phyloP scores from a whole-genome alignment of 2,113 vertebrate species.

The Indri indri region DNA sequence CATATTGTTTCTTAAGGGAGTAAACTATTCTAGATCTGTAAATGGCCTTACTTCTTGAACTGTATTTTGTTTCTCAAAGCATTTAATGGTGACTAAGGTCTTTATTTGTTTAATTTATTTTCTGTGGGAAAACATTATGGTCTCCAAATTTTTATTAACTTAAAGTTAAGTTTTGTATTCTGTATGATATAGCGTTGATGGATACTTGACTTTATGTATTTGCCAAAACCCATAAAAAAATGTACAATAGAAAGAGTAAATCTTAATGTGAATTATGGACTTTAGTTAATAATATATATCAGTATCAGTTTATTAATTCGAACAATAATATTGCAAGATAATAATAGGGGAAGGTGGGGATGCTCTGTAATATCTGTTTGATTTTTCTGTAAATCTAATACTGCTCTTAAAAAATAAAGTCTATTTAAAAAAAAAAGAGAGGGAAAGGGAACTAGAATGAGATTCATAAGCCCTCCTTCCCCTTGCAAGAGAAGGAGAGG shows the following conservation, averaged over 20 bases:
- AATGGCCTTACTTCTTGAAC: not conserved
- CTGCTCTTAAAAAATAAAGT: not conserved
- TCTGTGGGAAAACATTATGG: not conserved
- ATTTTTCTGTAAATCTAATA: not conserved
- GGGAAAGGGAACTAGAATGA: not conserved
- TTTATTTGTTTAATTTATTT: not conserved
- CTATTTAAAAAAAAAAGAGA: not conserved
- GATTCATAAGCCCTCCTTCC: fast-evolving
- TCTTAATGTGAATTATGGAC: not conserved
- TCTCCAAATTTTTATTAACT: not conserved
- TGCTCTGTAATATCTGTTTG: not conserved
- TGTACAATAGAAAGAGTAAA: not conserved
- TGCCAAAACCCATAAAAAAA: not conserved
- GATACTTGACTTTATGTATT: not conserved
- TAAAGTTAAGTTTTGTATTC: not conserved
- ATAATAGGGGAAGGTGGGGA: not conserved
- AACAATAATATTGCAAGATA: no score
- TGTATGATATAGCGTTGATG: not conserved
- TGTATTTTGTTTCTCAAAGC: not conserved
- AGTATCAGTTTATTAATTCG: not conserved
- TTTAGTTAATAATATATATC: not conserved
- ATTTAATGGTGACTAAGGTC: not conserved
- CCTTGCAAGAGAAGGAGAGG: no score
- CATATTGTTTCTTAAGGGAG: not conserved
- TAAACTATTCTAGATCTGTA: not conserved